These are phyloP conservation scores for Pristis pectinata DNA, from an alignment of 2,797 vertebrate species.

Conservation along the genomic window DNA sequence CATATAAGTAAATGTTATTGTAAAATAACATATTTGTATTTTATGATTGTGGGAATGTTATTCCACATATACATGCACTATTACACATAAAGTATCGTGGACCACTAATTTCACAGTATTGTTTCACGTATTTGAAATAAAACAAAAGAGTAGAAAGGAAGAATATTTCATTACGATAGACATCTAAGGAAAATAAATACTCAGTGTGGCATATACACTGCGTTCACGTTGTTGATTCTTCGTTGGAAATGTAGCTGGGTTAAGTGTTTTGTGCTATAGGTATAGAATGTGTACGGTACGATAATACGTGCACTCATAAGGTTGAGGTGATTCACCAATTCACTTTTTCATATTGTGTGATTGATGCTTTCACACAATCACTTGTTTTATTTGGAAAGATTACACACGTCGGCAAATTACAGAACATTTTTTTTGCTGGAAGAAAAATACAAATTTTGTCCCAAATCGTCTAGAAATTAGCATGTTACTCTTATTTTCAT, in stretches of 20 bases:
- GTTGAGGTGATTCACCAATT: background rate
- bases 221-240: background rate
- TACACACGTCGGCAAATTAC: background rate
- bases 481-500: background rate
- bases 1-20: background rate
- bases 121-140: background rate
- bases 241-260: background rate
- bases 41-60: background rate
- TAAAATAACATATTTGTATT: background rate
- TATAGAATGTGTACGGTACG: background rate
- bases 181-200: background rate
- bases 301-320: background rate
- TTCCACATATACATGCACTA: background rate
- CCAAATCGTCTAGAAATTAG: constrained; percentile 7
- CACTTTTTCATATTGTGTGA: background rate
- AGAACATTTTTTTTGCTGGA: background rate
- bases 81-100: background rate
- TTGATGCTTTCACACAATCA: background rate
- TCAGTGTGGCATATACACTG: background rate
- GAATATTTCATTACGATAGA: background rate
- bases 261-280: background rate
- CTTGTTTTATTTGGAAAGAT: background rate
- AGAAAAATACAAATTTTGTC: background rate
- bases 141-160: background rate
- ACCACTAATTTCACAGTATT: background rate